Conservation (phyloP, 2,113 vertebrate species). For the Spheniscus mendiculus region DNA sequence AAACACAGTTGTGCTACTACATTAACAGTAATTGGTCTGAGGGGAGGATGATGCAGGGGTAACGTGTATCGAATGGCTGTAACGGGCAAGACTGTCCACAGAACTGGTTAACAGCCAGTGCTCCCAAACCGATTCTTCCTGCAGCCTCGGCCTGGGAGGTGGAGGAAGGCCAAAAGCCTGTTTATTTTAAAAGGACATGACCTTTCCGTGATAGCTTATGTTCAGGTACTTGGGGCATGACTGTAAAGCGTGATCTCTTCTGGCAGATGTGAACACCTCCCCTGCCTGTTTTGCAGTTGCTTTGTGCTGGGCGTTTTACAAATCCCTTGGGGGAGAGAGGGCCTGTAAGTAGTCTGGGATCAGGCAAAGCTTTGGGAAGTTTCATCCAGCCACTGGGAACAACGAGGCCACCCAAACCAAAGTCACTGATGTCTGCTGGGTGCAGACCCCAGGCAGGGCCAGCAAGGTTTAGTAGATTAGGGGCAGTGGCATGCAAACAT, state of each 20-base stretch:
- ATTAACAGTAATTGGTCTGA: not conserved
- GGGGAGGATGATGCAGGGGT: not conserved
- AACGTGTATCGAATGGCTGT: not conserved
- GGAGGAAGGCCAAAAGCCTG: not conserved
- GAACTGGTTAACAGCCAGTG: too few species aligned
- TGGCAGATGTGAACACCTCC: not conserved
- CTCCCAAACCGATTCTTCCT: not conserved
- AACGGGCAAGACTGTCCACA: not conserved
- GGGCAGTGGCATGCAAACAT: not conserved
- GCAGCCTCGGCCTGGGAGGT: not conserved
- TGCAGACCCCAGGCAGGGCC: not conserved
- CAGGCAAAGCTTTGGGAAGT: not conserved
- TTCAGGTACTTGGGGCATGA: not conserved
- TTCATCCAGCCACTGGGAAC: not conserved
- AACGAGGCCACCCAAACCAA: not conserved
- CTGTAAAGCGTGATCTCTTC: not conserved
- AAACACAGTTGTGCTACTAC: not conserved
- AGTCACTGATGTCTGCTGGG: not conserved
- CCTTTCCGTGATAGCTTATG: not conserved
- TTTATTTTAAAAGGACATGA: not conserved
- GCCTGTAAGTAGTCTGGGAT: not conserved
- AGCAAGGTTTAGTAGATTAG: not conserved
- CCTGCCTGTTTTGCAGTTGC: not conserved
- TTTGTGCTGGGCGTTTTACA: not conserved
- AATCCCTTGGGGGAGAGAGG: not conserved